Evolutionary conservation across 1,140 invertebrate genomes (phyloP).

Genomic region (Macrosteles quadrilineatus): DNA sequence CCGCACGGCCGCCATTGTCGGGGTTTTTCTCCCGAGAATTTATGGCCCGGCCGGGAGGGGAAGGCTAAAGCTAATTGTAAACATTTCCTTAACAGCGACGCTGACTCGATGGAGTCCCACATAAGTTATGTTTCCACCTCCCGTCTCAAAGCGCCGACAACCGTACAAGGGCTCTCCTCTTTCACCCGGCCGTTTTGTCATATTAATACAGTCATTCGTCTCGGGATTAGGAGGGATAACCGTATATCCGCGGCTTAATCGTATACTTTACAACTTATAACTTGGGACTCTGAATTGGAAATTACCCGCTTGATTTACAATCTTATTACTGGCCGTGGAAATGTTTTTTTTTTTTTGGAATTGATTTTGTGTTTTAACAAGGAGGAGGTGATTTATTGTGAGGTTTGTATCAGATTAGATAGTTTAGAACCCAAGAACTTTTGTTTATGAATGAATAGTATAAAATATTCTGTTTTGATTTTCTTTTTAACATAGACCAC

Average conservation of each 20-base stretch:
- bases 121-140: constrained; percentile 33
- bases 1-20: constrained; percentile 34
- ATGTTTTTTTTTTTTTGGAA: too few species aligned
- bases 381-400: too few species aligned
- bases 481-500: too few species aligned
- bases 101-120: constrained; percentile 33
- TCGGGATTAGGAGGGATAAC: background rate
- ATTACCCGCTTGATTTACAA: constrained; percentile 1
- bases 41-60: constrained; percentile 30
- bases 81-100: constrained; percentile 34
- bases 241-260: background rate
- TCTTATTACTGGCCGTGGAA: background rate
- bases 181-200: constrained; percentile 11
- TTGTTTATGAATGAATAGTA: too few species aligned
- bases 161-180: background rate
- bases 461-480: too few species aligned
- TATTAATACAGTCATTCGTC: constrained; percentile 23
- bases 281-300: constrained; percentile 6
- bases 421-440: too few species aligned
- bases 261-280: background rate
- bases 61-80: constrained; percentile 35
- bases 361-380: too few species aligned
- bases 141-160: constrained; percentile 21
- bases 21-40: constrained; percentile 33
- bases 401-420: too few species aligned